Conservation (phyloP, 2,888 invertebrate species). For the Lithophane semibrunnea region DNA sequence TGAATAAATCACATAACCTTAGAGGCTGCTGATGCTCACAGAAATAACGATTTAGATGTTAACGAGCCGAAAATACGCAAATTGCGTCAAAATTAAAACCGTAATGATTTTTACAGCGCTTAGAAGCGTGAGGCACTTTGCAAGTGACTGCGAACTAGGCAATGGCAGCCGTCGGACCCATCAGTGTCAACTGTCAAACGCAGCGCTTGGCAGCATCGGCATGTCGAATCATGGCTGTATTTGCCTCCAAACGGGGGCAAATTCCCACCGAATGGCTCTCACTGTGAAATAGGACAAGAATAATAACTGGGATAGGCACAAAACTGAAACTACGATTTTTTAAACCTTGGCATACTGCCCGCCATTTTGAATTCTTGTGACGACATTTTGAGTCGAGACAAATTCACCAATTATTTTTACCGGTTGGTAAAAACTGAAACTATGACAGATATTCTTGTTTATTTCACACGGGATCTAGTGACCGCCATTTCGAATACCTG, state of each 20-base stretch:
- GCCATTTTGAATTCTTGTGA: not conserved
- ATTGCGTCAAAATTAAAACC: not conserved
- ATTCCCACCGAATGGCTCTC: not conserved
- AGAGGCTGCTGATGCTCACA: not conserved
- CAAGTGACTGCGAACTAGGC: conserved; percentile 21
- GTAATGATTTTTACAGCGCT: conserved; percentile 12
- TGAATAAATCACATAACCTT: too few relatives aligned
- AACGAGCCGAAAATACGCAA: not conserved
- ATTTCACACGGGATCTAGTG: not conserved
- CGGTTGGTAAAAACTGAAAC: not conserved
- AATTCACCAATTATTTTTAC: not conserved
- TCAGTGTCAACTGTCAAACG: conserved; percentile 51
- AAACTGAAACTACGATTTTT: not conserved
- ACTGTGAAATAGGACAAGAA: conserved; percentile 3
- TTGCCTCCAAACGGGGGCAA: conserved; percentile 22
- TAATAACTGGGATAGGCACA: not conserved
- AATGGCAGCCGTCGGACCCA: conserved; percentile 29
- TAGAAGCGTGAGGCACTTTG: conserved; percentile 33
- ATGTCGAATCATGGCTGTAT: conserved; percentile 47
- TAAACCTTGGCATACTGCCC: not conserved
- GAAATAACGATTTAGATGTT: not conserved
- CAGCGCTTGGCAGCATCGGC: conserved; percentile 36
- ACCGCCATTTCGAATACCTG: not conserved
- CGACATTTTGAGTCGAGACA: too few relatives aligned
- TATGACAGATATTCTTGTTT: not conserved